A percentile compares a stretch with the other conserved stretches of the same genome.
These are phyloP conservation scores for Eutolmus rufibarbis DNA, from an alignment of 2,888 invertebrate genomes.

Conservation along the genomic window DNA sequence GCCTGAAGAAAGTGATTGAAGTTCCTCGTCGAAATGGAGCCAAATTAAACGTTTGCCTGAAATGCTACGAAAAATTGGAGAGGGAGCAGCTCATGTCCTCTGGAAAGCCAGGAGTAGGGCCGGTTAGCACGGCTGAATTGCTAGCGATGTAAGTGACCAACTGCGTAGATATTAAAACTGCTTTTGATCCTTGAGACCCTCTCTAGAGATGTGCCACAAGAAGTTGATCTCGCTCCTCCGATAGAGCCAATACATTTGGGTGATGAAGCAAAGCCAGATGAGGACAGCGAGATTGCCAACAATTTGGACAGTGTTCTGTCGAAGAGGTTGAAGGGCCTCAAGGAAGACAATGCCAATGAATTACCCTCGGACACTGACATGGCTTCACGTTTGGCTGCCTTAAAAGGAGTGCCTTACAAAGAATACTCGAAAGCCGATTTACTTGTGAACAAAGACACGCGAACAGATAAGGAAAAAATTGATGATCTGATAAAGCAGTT, in stretches of 20 bases:
- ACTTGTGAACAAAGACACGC: constrained; percentile 65
- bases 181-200: background rate
- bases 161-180: background rate
- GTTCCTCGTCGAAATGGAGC: constrained; percentile 69
- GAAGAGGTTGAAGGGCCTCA: constrained; percentile 73
- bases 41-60: constrained; percentile 73
- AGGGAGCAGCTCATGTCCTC: constrained; percentile 50
- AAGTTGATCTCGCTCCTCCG: constrained; percentile 53
- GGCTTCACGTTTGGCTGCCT: constrained; percentile 69
- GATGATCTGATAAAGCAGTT: constrained; percentile 72
- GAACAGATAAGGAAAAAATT: constrained; percentile 75
- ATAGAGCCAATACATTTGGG: constrained; percentile 52
- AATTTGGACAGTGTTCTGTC: constrained; percentile 67
- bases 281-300: constrained; percentile 54
- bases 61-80: constrained; percentile 58
- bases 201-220: constrained; percentile 52
- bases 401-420: constrained; percentile 68
- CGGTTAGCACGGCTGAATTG: background rate
- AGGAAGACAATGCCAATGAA: constrained; percentile 62
- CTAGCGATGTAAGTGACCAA: background rate
- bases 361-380: constrained; percentile 71
- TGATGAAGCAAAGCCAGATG: constrained; percentile 18
- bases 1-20: constrained; percentile 75
- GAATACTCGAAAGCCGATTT: constrained; percentile 58
- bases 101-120: background rate